Evolutionary conservation across 2,113 vertebrate species (phyloP), one percentile per base, ranked within the genome.

Genomic region (Myotis brandtii): DNA sequence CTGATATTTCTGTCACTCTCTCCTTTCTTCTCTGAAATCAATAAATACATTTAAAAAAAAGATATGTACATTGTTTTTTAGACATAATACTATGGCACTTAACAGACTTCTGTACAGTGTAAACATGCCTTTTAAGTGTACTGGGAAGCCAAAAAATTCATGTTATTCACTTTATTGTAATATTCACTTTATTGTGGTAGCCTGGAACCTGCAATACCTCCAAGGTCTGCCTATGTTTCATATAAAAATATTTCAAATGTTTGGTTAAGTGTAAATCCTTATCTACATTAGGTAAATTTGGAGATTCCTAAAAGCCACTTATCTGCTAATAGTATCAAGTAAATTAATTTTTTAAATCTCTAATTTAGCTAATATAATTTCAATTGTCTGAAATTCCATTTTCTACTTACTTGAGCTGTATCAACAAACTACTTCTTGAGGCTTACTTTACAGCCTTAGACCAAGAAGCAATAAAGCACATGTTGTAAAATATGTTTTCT

Each of bases 321-420:
- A 93, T 21, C 20, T 54, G 20, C 21, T 54, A 54, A 54, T 54
- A 54, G 54, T 56, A 56, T 52, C 40, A 59, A 40, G 4, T 86
- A 67, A 69, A 14, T 84, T 6, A 59, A 95, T 50, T 79, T 95
- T 69, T 64, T 43, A 62, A 69, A 86, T 77, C 52, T 86, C 52
- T 77, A 75, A 62, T 77, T 77, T 88, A 80, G 48, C 54, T 83
- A 75, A 80, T 21, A 88, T 37, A 92, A 9, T 32, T 69, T 70
- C 54, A 25, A 88, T n/a, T 66, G 14, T 32, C 30, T 81, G 32
- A 88, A 96, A 85, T 81, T 95, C 79, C 59, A 88, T 62, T 81
- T 91, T 93, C n/a, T 87, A 40, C 86, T 67, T 90, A 77, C 10
- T 94, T 69, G 54, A 88, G 37, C 12, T 85, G 10, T 25, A 59